Evolutionary conservation across 2,888 invertebrate genomes (phyloP).

Genomic region (Abrostola tripartita): DNA sequence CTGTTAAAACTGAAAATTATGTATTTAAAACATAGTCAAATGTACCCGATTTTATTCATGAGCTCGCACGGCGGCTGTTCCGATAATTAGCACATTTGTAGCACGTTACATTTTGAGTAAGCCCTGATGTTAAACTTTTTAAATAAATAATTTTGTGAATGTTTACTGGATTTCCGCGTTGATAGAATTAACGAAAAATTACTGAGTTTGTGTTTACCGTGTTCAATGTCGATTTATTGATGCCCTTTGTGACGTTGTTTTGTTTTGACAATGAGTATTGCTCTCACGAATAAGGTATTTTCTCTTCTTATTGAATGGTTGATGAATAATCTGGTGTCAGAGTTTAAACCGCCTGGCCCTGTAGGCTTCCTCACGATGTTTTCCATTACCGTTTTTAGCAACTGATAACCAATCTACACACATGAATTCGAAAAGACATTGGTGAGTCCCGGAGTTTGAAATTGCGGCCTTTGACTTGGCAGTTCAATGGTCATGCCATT

Average conservation of each 20-base stretch:
- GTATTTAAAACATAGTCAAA: neutral
- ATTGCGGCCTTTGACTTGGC: no score
- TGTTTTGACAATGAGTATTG: neutral
- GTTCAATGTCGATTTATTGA: neutral
- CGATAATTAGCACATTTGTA: conserved; percentile 33
- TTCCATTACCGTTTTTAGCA: no score
- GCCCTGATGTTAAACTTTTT: conserved; percentile 15
- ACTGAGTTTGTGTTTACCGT: neutral
- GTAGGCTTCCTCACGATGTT: no score
- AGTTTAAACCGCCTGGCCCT: no score
- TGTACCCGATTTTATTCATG: conserved; percentile 45
- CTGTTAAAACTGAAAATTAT: neutral
- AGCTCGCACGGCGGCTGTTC: conserved; percentile 19
- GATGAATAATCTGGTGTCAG: no score
- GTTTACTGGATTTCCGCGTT: conserved; percentile 7
- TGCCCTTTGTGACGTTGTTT: neutral
- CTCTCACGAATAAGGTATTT: no score
- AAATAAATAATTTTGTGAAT: conserved; percentile 19
- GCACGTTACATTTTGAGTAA: conserved; percentile 16
- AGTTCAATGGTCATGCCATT: no score
- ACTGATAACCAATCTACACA: no score
- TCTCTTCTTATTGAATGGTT: no score
- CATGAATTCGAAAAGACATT: no score
- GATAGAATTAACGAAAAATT: conserved; percentile 2
- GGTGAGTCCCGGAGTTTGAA: neutral